Conservation (phyloP, 30 jellyfish, hydroid and myxozoan species). For the Aurelia aurita region DNA sequence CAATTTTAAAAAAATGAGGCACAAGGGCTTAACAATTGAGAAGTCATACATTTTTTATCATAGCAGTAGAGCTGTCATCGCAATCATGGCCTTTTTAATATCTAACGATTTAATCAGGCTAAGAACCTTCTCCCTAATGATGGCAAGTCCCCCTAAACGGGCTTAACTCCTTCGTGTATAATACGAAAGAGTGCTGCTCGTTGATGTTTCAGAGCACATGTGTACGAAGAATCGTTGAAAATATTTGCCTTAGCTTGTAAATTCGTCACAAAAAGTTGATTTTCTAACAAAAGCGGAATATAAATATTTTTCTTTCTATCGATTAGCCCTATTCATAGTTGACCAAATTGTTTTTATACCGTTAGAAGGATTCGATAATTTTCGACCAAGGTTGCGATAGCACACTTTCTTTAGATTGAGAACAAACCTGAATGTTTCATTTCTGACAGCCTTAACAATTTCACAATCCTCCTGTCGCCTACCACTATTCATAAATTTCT, state of each 20-base stretch:
- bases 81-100: conserved; percentile 10
- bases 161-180: conserved; percentile 2
- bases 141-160: conserved; percentile 18
- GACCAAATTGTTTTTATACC: conserved; percentile 46
- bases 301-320: conserved; percentile 11
- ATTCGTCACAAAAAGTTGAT: conserved; percentile 25
- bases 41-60: too few relatives aligned
- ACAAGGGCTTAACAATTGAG: too few relatives aligned
- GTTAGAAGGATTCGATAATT: conserved; percentile 28
- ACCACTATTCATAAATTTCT: conserved; percentile 35
- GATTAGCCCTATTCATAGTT: conserved; percentile 32
- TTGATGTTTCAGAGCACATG: conserved; percentile 25
- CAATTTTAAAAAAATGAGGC: too few relatives aligned
- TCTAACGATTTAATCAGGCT: conserved; percentile 14
- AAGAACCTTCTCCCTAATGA: too few relatives aligned
- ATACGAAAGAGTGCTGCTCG: conserved; percentile 50
- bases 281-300: conserved; percentile 7
- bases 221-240: conserved; percentile 32
- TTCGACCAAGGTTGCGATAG: conserved; percentile 48
- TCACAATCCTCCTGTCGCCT: conserved; percentile 46
- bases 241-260: conserved; percentile 43
- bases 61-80: too few relatives aligned
- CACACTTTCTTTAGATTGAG: conserved; percentile 34
- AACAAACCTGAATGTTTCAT: conserved; percentile 45
- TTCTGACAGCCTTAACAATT: neutral